A percentile compares a stretch with the other conserved stretches of the same genome.
phyloP scores from a whole-genome alignment of 2,888 invertebrate genomes.

The Chymomyza procnemis region DNA sequence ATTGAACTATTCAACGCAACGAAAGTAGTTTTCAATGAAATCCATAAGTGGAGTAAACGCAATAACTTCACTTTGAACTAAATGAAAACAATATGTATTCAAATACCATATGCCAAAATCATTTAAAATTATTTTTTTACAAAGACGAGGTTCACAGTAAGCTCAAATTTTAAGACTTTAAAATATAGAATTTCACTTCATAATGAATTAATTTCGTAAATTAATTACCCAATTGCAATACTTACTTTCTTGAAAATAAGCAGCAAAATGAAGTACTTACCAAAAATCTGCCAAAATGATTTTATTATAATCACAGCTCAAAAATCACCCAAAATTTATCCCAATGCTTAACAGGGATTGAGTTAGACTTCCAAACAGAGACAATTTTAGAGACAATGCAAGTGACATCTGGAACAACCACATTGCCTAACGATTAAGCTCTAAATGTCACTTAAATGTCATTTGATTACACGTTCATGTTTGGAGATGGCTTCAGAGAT shows the following conservation, averaged over 20 bases:
- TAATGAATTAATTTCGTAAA: too few species aligned
- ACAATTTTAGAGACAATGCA: background rate
- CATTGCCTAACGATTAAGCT: conserved; percentile 50
- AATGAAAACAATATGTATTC: too few species aligned
- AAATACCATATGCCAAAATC: too few species aligned
- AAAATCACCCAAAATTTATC: background rate
- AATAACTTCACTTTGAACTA: too few species aligned
- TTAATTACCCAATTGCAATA: too few species aligned
- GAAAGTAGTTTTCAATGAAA: too few species aligned
- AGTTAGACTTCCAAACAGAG: background rate
- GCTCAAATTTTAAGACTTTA: too few species aligned
- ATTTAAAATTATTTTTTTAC: too few species aligned
- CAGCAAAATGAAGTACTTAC: background rate
- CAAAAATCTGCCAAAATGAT: background rate
- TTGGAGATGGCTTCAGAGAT: conserved; percentile 27
- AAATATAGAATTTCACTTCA: too few species aligned
- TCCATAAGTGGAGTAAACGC: too few species aligned
- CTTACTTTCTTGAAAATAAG: background rate
- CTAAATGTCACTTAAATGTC: conserved; percentile 60
- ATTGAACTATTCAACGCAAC: too few species aligned
- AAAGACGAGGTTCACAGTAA: too few species aligned
- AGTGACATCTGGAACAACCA: background rate
- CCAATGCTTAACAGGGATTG: background rate
- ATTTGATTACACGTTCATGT: conserved; percentile 55
- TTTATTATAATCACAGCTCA: background rate